phyloP scores from a whole-genome alignment of 2,113 vertebrate genomes.

The Pelobates fuscus region DNA sequence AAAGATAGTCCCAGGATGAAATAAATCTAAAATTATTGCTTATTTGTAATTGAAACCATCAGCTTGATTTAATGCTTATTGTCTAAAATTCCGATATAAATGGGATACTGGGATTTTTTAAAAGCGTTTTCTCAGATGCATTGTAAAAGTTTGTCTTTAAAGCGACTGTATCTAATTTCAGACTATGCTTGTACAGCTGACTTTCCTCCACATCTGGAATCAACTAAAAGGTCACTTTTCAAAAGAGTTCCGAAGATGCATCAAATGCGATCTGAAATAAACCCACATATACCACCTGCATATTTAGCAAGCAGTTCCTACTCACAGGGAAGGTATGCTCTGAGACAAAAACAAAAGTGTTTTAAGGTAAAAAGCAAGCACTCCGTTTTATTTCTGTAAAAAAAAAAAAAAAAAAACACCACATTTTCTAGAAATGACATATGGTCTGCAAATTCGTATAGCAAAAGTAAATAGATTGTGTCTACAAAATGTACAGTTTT shows the following conservation, averaged over 20 bases:
- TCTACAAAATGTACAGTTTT: too few relatives aligned
- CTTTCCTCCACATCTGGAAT: constrained; percentile 37
- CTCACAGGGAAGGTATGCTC: background rate
- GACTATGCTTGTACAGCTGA: constrained; percentile 22
- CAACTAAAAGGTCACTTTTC: constrained; percentile 29
- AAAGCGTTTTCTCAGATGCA: constrained; percentile 15
- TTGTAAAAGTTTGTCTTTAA: constrained; percentile 35
- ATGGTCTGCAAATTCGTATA: too few relatives aligned
- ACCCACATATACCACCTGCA: constrained; percentile 10
- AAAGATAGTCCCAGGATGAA: constrained; percentile 16
- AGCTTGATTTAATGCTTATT: constrained; percentile 25
- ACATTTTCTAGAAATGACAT: too few relatives aligned
- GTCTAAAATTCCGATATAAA: constrained; percentile 34
- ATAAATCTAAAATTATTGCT: constrained; percentile 30
- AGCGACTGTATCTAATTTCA: constrained; percentile 31
- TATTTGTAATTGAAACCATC: constrained; percentile 13
- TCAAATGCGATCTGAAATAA: background rate
- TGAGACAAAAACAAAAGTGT: background rate
- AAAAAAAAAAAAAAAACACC: too few relatives aligned
- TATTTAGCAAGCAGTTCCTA: background rate
- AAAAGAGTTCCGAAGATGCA: constrained; percentile 16
- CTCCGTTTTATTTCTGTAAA: too few relatives aligned
- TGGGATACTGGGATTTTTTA: background rate
- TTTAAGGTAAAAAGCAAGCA: too few relatives aligned
- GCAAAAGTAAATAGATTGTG: too few relatives aligned